Conservation (phyloP, 2,113 vertebrate genomes). For the Tupaia tana region DNA sequence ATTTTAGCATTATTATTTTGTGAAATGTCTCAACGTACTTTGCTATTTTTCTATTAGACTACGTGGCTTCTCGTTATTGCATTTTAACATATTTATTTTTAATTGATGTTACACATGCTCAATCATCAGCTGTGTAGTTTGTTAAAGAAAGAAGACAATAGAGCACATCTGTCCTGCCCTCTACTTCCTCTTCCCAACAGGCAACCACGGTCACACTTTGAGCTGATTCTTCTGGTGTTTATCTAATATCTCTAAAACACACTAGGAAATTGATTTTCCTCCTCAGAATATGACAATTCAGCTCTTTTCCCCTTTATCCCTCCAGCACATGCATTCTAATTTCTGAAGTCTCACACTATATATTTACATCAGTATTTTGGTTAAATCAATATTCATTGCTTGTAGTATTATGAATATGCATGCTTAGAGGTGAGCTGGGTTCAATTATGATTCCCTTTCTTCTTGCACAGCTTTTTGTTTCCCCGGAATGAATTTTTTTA, state of each 20-base stretch:
- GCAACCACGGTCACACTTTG: background rate
- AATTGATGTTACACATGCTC: background rate
- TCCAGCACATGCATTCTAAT: background rate
- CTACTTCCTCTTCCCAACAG: background rate
- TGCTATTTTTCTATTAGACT: background rate
- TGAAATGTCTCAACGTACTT: background rate
- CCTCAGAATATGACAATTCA: background rate
- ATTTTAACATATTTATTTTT: constrained; percentile 43
- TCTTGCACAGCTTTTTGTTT: background rate
- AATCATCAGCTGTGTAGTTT: background rate
- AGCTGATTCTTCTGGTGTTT: background rate
- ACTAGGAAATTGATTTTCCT: background rate
- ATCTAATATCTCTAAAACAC: background rate
- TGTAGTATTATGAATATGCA: background rate
- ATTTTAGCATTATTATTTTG: background rate
- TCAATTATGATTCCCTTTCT: background rate
- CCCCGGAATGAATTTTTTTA: background rate
- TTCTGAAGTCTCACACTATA: background rate
- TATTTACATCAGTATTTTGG: background rate
- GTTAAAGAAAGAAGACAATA: background rate
- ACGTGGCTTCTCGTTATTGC: background rate
- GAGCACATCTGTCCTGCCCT: background rate
- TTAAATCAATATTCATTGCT: background rate
- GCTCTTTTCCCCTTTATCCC: background rate
- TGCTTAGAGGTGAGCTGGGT: background rate